These are phyloP conservation scores for Microdon myrmicae DNA, from an alignment of 2,888 invertebrate genomes.

Conservation along the genomic window DNA sequence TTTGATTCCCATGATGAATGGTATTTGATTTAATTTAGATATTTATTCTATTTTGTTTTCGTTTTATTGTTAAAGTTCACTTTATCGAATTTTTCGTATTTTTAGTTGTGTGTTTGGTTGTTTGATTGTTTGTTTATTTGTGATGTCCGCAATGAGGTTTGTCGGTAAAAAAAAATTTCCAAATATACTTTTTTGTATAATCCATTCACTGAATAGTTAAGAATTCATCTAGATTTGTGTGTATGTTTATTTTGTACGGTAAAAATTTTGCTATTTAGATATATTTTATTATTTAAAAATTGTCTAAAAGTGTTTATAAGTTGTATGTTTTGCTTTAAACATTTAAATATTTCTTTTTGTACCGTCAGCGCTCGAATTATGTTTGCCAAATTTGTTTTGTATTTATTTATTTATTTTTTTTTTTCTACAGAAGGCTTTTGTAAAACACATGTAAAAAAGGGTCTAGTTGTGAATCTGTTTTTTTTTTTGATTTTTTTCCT, in stretches of 20 bases:
- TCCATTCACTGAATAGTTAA: too few species aligned
- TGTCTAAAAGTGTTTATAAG: slow-evolving; percentile 41
- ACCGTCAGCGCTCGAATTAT: slow-evolving; percentile 65
- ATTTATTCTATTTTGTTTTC: too few species aligned
- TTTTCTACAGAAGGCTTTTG: slow-evolving; percentile 13
- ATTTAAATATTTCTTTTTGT: slow-evolving; percentile 57
- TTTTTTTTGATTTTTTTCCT: slow-evolving; percentile 1
- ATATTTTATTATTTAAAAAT: slow-evolving; percentile 34
- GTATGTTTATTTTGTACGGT: slow-evolving; percentile 19
- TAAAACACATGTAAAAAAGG: slow-evolving; percentile 21
- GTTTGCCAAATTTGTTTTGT: slow-evolving; percentile 34
- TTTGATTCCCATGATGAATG: too few species aligned
- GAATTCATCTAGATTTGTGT: slow-evolving; percentile 34
- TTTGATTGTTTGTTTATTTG: too few species aligned
- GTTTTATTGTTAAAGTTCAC: too few species aligned
- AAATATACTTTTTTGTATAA: slow-evolving; percentile 22
- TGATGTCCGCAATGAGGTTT: too few species aligned
- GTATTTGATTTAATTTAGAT: too few species aligned
- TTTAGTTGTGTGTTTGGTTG: too few species aligned
- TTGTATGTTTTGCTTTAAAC: slow-evolving; percentile 21
- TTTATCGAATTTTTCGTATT: too few species aligned
- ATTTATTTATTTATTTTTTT: too few species aligned
- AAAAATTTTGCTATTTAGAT: slow-evolving; percentile 37
- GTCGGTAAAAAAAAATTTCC: too few species aligned
- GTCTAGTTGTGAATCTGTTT: slow-evolving; percentile 34